Base-by-base conservation (phyloP, 2,113 vertebrate genomes). In the Oncorhynchus keta region DNA sequence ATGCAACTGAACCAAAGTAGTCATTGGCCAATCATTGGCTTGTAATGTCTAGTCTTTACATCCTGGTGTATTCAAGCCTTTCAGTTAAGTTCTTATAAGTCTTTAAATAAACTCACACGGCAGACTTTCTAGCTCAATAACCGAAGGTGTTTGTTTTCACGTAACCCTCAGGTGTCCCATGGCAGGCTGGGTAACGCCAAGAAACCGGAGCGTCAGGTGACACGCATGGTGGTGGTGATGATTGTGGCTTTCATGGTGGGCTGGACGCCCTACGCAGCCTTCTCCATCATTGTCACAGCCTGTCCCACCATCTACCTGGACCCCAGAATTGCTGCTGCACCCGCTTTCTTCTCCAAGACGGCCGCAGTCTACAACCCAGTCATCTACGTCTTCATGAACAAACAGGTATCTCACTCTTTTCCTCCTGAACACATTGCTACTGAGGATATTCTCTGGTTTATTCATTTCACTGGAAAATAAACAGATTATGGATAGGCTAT, bases 381-480 rank as follows among this genome's bases (percentile, higher is more conserved):
- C 85, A 96, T 97, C 90, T 96, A 97, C 57, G 96, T 95, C 82
- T 97, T 95, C 80, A 97, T 96, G 96, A 97, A 97, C 91, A 96
- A 95, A 82, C 94, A 97, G 95, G 95, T 97, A 94, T 35, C 30
- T 8, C 28, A 11, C 18, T 18, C 3, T 16, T 13, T 55, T 55
- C 39, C 16, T 55, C 14, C 16, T 55, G 12, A 18, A 55, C 3
- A 5, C 12, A 14, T 55, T 55, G 16, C 51, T 18, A 55, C 51
- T 55, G 16, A 16, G 5, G 12, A 55, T 55, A 55, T 55, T 55
- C 51, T 55, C 9, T 45, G 2, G 51, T 1, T 18, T 18, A 5
- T 55, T 55, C 0, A 45, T 45, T 45, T 18, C 39, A 45, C 39
- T 45, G 14, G 51, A 55, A 18, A 16, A 16, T 55, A 18, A 55